Evolutionary conservation across 2,888 invertebrate species (phyloP).

Genomic region (Athalia cordata): DNA sequence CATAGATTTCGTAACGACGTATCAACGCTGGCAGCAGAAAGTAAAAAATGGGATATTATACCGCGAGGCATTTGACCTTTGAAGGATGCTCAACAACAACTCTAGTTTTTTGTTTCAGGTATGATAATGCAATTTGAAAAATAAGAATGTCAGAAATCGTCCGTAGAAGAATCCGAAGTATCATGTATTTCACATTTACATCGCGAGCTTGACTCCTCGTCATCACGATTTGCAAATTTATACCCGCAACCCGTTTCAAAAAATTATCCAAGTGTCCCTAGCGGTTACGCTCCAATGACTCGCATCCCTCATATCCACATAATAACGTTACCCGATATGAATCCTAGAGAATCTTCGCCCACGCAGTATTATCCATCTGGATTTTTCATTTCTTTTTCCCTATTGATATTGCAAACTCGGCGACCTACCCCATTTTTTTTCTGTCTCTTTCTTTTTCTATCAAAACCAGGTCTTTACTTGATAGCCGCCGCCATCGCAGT

Average conservation of each 20-base stretch:
- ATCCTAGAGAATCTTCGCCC: neutral
- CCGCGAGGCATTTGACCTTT: constrained; percentile 5
- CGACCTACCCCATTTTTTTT: neutral
- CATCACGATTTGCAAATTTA: no score
- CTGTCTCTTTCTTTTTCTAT: no score
- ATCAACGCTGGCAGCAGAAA: neutral
- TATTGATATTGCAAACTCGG: neutral
- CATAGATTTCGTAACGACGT: neutral
- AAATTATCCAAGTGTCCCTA: no score
- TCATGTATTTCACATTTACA: no score
- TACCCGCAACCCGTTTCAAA: no score
- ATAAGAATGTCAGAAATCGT: neutral
- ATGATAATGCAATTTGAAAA: neutral
- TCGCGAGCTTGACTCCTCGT: no score
- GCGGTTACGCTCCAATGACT: no score
- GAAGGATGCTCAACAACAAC: no score
- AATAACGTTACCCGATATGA: neutral
- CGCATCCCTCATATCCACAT: no score
- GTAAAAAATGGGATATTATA: neutral
- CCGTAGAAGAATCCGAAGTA: neutral
- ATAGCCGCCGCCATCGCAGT: neutral
- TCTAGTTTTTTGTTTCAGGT: neutral
- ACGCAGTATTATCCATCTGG: neutral
- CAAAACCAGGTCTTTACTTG: neutral
- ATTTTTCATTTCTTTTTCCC: neutral